These are phyloP conservation scores for Origma solitaria DNA, from an alignment of 2,113 vertebrate genomes.

Conservation along the genomic window DNA sequence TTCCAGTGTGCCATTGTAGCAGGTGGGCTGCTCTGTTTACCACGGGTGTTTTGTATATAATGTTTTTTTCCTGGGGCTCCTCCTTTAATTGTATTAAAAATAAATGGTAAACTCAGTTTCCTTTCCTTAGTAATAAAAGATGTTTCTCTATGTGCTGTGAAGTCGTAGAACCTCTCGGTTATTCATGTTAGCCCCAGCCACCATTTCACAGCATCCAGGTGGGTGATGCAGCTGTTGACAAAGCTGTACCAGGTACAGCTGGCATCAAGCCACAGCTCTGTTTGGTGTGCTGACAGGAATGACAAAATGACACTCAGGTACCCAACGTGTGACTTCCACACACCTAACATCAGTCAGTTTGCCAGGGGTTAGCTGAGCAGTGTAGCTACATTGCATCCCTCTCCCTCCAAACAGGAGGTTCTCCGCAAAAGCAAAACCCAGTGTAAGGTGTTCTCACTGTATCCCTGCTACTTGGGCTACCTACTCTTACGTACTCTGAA, in stretches of 20 bases:
- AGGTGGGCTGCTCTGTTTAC: conserved; percentile 22
- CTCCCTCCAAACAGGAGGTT: not conserved
- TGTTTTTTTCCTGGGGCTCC: not conserved
- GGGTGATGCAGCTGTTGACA: not conserved
- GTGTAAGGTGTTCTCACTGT: not conserved
- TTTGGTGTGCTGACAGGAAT: not conserved
- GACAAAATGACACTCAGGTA: not conserved
- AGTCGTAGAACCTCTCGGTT: not conserved
- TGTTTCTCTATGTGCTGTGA: not conserved
- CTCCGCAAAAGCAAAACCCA: not conserved
- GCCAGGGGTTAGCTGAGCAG: not conserved
- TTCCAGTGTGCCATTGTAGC: not conserved
- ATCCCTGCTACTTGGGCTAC: not conserved
- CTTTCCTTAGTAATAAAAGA: not conserved
- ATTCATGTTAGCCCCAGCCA: not conserved
- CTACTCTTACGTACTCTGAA: not conserved
- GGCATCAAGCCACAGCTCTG: not conserved
- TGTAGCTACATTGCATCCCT: not conserved
- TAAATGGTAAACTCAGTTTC: not conserved
- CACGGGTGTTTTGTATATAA: not conserved
- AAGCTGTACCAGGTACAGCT: not conserved
- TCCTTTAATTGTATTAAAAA: conserved; percentile 19
- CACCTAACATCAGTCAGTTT: not conserved
- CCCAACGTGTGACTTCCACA: not conserved
- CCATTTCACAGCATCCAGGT: not conserved